A percentile compares a stretch with the other conserved stretches of the same genome.
Conservation (phyloP, 2,113 vertebrate genomes). For the Syngnathus floridae region DNA sequence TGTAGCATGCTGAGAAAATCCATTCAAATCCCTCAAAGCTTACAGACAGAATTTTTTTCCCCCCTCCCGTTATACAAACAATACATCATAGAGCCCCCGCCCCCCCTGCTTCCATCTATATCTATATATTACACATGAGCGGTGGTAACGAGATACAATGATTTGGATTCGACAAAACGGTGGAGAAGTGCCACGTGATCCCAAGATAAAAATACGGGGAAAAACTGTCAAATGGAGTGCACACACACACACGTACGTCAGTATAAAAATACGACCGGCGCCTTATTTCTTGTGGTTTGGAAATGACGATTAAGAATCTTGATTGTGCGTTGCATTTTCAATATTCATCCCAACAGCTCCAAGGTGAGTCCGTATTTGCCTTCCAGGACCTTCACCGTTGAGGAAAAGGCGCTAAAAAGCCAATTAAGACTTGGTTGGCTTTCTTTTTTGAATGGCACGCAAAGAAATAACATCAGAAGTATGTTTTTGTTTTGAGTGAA, state of each 20-base stretch:
- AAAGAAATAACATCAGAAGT: background rate
- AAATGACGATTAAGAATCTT: background rate
- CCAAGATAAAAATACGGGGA: background rate
- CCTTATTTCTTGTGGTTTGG: background rate
- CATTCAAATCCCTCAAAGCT: background rate
- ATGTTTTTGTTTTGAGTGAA: no score
- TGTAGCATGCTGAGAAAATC: background rate
- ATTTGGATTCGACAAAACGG: background rate
- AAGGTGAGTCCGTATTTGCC: slow-evolving; percentile 77
- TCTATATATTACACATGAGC: background rate
- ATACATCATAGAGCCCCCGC: background rate
- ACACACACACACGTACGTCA: no score
- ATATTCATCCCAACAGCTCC: slow-evolving; percentile 31
- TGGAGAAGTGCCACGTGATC: background rate
- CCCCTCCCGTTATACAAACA: background rate
- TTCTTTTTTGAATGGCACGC: background rate
- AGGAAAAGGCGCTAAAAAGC: slow-evolving; percentile 73
- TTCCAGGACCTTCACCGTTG: slow-evolving; percentile 76
- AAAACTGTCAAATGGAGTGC: background rate
- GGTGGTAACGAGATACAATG: background rate
- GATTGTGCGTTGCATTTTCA: slow-evolving; percentile 40
- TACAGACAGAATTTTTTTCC: background rate
- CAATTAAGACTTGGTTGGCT: background rate
- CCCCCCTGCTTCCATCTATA: background rate
- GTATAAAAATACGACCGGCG: no score